Percentiles rank a stretch among this genome's conserved stretches.
Evolutionary conservation across 2,113 vertebrate genomes (phyloP).

Genomic region (Hepsetus odoe): DNA sequence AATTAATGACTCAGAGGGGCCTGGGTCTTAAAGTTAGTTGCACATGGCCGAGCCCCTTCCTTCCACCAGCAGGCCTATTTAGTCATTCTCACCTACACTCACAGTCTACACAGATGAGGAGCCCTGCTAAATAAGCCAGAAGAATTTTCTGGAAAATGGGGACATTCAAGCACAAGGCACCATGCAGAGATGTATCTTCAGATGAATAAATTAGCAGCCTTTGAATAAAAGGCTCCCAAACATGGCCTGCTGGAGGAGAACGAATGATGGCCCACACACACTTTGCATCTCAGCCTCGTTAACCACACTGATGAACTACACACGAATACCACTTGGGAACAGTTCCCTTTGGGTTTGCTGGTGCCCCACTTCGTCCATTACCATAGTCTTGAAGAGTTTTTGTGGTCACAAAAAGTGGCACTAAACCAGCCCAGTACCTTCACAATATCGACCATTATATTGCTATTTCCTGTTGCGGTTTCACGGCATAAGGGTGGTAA

Average conservation of each 20-base stretch:
- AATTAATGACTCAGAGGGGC: constrained; percentile 55
- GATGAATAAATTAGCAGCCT: constrained; percentile 75
- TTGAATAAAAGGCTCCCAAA: constrained; percentile 56
- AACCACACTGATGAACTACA: constrained; percentile 69
- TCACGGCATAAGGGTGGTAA: constrained; percentile 69
- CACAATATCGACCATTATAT: constrained; percentile 81
- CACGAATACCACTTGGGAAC: constrained; percentile 24
- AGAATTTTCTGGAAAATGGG: neutral
- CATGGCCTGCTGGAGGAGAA: neutral
- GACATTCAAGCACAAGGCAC: constrained; percentile 49
- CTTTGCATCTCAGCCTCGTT: constrained; percentile 67
- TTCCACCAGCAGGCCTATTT: constrained; percentile 31
- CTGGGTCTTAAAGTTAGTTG: constrained; percentile 17
- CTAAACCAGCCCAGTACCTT: constrained; percentile 59
- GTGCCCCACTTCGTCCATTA: constrained; percentile 51
- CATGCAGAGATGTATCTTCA: constrained; percentile 57
- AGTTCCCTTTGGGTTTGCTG: constrained; percentile 42
- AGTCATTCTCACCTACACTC: constrained; percentile 47
- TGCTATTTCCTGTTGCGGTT: constrained; percentile 79
- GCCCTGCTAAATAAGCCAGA: neutral
- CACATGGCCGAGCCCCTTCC: neutral
- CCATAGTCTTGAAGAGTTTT: constrained; percentile 66
- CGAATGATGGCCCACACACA: constrained; percentile 49
- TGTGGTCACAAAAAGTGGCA: constrained; percentile 68
- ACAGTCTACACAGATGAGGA: constrained; percentile 40